Evolutionary conservation across 1,140 invertebrate species (phyloP).

Genomic region (Drosophila teissieri): DNA sequence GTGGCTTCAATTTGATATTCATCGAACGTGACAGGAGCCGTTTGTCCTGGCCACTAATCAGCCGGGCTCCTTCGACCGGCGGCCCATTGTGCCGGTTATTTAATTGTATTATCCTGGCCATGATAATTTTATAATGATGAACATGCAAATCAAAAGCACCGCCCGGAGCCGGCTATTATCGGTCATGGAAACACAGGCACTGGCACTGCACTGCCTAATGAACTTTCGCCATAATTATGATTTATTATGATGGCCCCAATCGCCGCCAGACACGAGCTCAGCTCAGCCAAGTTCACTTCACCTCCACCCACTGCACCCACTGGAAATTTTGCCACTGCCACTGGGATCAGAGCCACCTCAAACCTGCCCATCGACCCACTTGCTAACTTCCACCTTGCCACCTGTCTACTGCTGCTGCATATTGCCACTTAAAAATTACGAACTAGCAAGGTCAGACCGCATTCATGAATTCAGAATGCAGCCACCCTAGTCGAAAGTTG

Average conservation of each 20-base stretch:
- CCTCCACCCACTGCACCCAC: conserved; percentile 1
- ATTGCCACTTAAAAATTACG: conserved; percentile 64
- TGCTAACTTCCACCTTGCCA: conserved; percentile 29
- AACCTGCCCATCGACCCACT: conserved; percentile 7
- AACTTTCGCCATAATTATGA: conserved; percentile 70
- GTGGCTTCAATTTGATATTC: conserved; percentile 65
- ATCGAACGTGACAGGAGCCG: conserved; percentile 61
- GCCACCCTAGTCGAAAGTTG: not conserved
- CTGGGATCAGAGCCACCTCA: conserved; percentile 18
- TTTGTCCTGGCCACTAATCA: conserved; percentile 35
- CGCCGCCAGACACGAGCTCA: conserved; percentile 49
- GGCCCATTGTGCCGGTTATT: conserved; percentile 40
- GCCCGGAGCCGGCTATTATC: conserved; percentile 48
- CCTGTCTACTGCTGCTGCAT: conserved; percentile 31
- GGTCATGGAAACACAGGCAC: conserved; percentile 32
- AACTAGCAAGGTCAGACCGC: conserved; percentile 8
- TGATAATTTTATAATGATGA: conserved; percentile 58
- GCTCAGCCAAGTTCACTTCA: conserved; percentile 3
- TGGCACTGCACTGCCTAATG: conserved; percentile 54
- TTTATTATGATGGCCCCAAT: conserved; percentile 74
- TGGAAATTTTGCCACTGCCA: conserved; percentile 59
- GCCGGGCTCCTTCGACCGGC: conserved; percentile 12
- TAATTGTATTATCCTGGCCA: conserved; percentile 71
- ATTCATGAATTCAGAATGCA: conserved; percentile 21
- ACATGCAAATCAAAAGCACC: conserved; percentile 54